phyloP scores from a whole-genome alignment of 2,113 vertebrate genomes.

The Emydura subglobosa region DNA sequence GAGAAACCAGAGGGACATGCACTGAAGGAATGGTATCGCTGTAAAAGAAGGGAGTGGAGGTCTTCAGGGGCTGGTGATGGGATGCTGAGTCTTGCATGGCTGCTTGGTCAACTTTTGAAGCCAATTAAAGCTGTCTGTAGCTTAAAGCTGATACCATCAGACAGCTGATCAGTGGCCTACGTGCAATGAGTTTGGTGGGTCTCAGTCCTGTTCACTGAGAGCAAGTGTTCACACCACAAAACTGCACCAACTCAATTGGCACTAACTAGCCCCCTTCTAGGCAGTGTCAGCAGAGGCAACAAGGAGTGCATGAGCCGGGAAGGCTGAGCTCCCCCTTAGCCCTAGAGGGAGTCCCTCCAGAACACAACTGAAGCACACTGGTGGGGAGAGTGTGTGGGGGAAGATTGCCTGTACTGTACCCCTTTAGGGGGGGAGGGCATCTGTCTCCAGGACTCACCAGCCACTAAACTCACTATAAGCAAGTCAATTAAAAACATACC shows the following conservation, averaged over 20 bases:
- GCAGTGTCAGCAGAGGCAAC: not conserved
- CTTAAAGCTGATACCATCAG: not conserved
- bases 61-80: not conserved
- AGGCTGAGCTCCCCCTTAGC: not conserved
- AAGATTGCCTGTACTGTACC: not conserved
- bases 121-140: accelerated
- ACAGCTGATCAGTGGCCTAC: not conserved
- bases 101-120: not conserved
- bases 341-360: not conserved
- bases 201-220: not conserved
- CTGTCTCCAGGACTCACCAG: not conserved
- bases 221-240: not conserved
- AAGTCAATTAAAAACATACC: not conserved
- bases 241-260: not conserved
- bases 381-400: accelerated
- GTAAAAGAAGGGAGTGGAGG: not conserved
- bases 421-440: not conserved
- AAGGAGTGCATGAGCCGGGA: not conserved
- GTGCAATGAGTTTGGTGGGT: not conserved
- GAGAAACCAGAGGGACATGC: not conserved
- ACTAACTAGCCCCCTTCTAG: not conserved
- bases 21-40: not conserved
- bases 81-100: not conserved
- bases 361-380: accelerated
- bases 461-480: not conserved